Conservation (phyloP, 2,888 invertebrate species). For the Lysandra bellargus region DNA sequence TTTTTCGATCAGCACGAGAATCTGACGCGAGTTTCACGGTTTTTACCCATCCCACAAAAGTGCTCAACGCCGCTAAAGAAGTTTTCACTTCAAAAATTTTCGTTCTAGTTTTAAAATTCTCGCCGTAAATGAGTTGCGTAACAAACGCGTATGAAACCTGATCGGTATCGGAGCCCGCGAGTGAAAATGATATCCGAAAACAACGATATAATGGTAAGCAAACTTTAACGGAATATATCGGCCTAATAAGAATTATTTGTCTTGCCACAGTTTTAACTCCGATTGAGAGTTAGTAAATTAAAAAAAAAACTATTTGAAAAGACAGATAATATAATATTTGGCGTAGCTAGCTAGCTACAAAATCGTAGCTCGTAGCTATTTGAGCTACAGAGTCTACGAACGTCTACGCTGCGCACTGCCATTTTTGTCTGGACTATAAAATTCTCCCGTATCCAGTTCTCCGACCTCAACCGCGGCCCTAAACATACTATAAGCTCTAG, state of each 20-base stretch:
- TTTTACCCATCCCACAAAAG: no score
- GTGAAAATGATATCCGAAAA: conserved; percentile 22
- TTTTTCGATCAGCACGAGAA: no score
- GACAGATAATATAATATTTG: background rate
- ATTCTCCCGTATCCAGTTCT: conserved; percentile 43
- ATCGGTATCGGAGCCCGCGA: conserved; percentile 16
- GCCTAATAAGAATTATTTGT: background rate
- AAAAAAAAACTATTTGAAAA: background rate
- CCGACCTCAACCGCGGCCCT: conserved; percentile 60
- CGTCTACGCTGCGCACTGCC: background rate
- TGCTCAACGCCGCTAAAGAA: no score
- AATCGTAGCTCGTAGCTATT: background rate
- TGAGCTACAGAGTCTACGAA: background rate
- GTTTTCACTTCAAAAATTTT: background rate
- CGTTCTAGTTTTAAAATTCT: background rate
- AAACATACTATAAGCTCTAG: conserved; percentile 78
- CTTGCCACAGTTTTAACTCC: background rate
- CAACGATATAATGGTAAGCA: conserved; percentile 8
- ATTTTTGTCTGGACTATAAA: background rate
- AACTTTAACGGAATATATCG: conserved; percentile 7
- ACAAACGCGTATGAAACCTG: conserved; percentile 21
- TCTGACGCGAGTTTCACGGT: no score
- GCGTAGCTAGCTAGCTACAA: background rate
- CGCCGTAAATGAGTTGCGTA: conserved; percentile 15
- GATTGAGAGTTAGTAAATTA: no score